These are phyloP conservation scores for Prorops nasuta DNA, from an alignment of 1,140 invertebrate genomes.

Conservation along the genomic window DNA sequence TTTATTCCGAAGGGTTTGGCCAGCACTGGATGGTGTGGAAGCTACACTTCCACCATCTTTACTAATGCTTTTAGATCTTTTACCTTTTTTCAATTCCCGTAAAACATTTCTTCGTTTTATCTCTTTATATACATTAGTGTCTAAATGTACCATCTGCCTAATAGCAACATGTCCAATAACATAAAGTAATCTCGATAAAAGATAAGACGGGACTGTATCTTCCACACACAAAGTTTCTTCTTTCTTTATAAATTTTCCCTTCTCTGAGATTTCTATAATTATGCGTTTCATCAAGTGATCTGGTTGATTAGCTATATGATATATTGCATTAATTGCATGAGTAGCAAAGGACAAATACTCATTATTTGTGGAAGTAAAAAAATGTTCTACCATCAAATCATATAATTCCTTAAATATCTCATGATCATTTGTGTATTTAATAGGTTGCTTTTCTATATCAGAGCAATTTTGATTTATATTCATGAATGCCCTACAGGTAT, in stretches of 20 bases:
- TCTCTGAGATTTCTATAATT: conserved; percentile 24
- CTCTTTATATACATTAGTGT: conserved; percentile 74
- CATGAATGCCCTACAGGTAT: conserved; percentile 62
- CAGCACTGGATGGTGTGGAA: conserved; percentile 27
- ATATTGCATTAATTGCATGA: conserved; percentile 64
- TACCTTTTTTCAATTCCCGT: conserved; percentile 46
- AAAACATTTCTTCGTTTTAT: conserved; percentile 61
- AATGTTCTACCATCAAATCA: conserved; percentile 54
- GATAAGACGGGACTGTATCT: conserved; percentile 14
- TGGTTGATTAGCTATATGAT: conserved; percentile 55
- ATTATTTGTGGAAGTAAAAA: conserved; percentile 45
- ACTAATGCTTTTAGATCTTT: conserved; percentile 29
- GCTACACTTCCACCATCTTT: conserved; percentile 15
- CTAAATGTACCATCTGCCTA: conserved; percentile 75
- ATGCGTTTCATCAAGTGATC: conserved; percentile 39
- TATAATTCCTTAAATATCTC: conserved; percentile 58
- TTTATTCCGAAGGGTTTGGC: conserved; percentile 32
- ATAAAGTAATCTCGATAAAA: conserved; percentile 67
- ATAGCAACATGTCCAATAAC: conserved; percentile 72
- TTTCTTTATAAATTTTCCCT: conserved; percentile 11
- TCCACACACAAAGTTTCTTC: conserved; percentile 9
- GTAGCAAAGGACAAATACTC: conserved; percentile 62
- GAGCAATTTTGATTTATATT: conserved; percentile 49
- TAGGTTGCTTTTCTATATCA: conserved; percentile 28
- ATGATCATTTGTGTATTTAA: conserved; percentile 57